Evolutionary conservation across 2,888 invertebrate species (phyloP), one percentile per base, ranked within the genome.

Genomic region (Ferrisia virgata): DNA sequence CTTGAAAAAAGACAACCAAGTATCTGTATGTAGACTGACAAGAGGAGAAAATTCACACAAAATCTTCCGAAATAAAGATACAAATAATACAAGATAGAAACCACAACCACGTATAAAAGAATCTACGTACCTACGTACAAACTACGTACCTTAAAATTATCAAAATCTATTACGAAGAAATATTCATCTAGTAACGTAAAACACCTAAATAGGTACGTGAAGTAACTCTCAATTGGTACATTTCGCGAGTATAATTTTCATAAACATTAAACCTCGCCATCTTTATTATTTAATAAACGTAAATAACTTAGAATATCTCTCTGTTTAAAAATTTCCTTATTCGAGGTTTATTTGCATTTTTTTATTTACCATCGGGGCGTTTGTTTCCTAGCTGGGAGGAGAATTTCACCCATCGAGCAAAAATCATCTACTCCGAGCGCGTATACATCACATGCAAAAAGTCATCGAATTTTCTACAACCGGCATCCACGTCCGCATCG

Each of bases 341-440:
- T 64, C 28, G 64, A 25, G 64, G 64, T 64, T 64, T 64, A 64
- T 64, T 64, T 64, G 64, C 64, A 64, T 64, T 64, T 64, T 64
- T 64, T 28, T 64, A 64, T 64, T 64, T 58, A 58, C 58, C 25
- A 58, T 64, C 15, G 22, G 15, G 64, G 2, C 6, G 53, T 13
- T n/a, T n/a, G n/a, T n/a, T n/a, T n/a, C n/a, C n/a, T n/a, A n/a
- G n/a, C n/a, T n/a, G n/a, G 53, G 53, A 18, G 53, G 9, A 47
- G n/a, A 64, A 64, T 64, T 64, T 28, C 64, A 28, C 64, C n/a
- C n/a, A n/a, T 64, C 64, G 64, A 25, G 28, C 28, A 28, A 64
- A 64, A 64, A 64, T 64, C 28, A 64, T 28, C 53, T 22, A 22
- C 53, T 13, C 18, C 22, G 47, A 5, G 47, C 64, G 25, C 28